These are phyloP conservation scores for Drosophila mercatorum DNA, from an alignment of 2,888 invertebrate species.

Conservation along the genomic window DNA sequence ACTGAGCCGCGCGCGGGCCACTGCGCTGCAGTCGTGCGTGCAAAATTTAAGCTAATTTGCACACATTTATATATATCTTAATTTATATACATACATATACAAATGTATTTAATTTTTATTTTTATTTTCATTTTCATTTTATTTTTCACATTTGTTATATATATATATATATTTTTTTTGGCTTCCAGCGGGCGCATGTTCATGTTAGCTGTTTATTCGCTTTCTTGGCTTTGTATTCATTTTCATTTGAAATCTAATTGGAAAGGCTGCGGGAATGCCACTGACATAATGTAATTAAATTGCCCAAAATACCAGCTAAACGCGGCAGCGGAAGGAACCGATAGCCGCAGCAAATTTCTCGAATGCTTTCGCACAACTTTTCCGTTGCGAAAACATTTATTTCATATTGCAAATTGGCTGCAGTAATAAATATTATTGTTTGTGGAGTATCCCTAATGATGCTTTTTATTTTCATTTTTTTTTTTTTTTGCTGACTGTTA, in stretches of 20 bases:
- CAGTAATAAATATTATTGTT: background rate
- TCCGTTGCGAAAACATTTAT: background rate
- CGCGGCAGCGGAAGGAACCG: slow-evolving; percentile 53
- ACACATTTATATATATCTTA: slow-evolving; percentile 34
- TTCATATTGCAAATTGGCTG: background rate
- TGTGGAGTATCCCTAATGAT: background rate
- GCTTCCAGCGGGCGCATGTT: slow-evolving; percentile 30
- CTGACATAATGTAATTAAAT: slow-evolving; percentile 43
- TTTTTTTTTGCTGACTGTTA: background rate
- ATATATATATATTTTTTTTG: slow-evolving; percentile 6
- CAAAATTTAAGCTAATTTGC: slow-evolving; percentile 77
- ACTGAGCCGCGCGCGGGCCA: slow-evolving; percentile 24
- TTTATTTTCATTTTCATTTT: background rate
- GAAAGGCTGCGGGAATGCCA: slow-evolving; percentile 46
- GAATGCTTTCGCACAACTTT: slow-evolving; percentile 6
- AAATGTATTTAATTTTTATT: too few relatives aligned
- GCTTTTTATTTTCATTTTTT: background rate
- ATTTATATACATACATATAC: background rate
- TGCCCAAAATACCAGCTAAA: slow-evolving; percentile 13
- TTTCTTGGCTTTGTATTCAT: slow-evolving; percentile 31
- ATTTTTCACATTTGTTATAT: background rate
- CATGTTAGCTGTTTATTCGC: slow-evolving; percentile 39
- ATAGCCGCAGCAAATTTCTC: background rate
- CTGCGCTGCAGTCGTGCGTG: slow-evolving; percentile 73
- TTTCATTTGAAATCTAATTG: slow-evolving; percentile 33